Evolutionary conservation across 2,888 invertebrate species (phyloP).

Genomic region (Schizaphis graminum): DNA sequence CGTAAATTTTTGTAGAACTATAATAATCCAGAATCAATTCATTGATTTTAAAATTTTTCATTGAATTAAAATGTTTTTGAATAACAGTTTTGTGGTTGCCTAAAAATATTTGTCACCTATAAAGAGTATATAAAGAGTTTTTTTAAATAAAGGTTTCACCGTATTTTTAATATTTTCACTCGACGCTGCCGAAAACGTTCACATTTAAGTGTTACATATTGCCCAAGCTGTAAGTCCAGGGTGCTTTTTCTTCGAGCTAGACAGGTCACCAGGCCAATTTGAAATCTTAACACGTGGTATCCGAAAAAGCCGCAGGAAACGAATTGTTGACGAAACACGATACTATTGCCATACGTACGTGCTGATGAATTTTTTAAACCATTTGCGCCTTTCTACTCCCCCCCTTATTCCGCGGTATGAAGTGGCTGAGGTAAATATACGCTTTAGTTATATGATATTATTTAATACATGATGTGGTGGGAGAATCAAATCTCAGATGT

Average conservation of each 20-base stretch:
- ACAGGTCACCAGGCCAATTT: not conserved
- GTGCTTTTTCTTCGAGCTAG: not conserved
- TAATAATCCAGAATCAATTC: not conserved
- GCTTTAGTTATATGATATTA: not conserved
- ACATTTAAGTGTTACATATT: not conserved
- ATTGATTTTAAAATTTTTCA: not conserved
- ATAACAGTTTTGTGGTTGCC: not conserved
- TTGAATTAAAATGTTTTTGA: not conserved
- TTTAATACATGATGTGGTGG: not conserved
- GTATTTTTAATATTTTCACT: not conserved
- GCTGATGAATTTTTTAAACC: not conserved
- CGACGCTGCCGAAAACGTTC: not conserved
- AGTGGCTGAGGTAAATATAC: not conserved
- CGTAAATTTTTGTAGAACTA: too few species aligned
- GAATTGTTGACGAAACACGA: not conserved
- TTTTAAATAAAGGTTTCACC: not conserved
- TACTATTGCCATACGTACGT: not conserved
- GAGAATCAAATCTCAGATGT: not conserved
- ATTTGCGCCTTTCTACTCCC: not conserved
- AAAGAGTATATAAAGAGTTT: not conserved
- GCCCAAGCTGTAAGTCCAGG: not conserved
- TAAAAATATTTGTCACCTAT: not conserved
- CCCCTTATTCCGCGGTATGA: fast-evolving
- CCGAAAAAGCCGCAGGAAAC: not conserved
- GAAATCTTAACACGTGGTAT: not conserved